Evolutionary conservation across 2,113 vertebrate genomes (phyloP).

Genomic region (Syngnathoides biaculeatus): DNA sequence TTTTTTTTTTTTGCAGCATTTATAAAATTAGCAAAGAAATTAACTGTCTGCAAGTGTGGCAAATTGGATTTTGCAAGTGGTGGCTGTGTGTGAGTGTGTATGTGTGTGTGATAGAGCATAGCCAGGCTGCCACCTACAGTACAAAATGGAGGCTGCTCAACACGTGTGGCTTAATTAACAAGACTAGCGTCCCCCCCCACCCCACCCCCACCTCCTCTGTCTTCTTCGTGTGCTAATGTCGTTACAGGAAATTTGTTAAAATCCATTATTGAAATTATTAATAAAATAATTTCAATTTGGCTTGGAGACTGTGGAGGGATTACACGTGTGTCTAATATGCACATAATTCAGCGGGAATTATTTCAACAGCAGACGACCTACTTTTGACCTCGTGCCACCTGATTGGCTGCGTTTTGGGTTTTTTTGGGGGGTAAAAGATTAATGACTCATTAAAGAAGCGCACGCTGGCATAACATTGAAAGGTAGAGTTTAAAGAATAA

Average conservation of each 20-base stretch:
- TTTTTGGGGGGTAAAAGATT: not conserved
- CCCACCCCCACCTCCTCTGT: conserved; percentile 1
- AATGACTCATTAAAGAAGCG: not conserved
- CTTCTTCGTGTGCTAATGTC: conserved; percentile 36
- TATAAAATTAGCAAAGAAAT: conserved; percentile 78
- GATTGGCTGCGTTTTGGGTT: not conserved
- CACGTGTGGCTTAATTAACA: conserved; percentile 44
- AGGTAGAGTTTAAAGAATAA: not conserved
- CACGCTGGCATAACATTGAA: not conserved
- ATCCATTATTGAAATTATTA: conserved; percentile 50
- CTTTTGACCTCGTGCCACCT: conserved; percentile 14
- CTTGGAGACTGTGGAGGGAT: conserved; percentile 41
- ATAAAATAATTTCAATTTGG: conserved; percentile 50
- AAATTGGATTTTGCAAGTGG: conserved; percentile 68
- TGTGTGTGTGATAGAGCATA: conserved; percentile 49
- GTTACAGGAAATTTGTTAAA: conserved; percentile 50
- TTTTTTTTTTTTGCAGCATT: conserved; percentile 48
- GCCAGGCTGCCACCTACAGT: conserved; percentile 77
- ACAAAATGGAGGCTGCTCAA: conserved; percentile 44
- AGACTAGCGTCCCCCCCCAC: too few species aligned
- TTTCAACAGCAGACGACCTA: not conserved
- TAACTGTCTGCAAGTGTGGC: conserved; percentile 70
- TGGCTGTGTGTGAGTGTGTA: conserved; percentile 1
- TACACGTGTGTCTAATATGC: conserved; percentile 25
- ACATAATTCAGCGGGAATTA: not conserved